Conservation (phyloP, 30 jellyfish, hydroid and myxozoan species). For the Cassiopea andromeda region DNA sequence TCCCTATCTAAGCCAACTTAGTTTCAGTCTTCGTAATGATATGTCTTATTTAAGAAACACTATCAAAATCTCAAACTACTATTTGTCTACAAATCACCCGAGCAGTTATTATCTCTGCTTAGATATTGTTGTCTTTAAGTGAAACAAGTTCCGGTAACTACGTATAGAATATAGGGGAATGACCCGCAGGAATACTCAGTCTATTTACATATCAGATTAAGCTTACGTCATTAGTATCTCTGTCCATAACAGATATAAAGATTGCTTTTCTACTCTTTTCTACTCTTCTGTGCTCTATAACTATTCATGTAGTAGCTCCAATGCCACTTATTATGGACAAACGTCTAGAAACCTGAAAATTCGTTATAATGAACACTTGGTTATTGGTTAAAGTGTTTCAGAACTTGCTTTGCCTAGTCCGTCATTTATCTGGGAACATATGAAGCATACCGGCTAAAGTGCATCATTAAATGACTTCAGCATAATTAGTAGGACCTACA, state of each 20-base stretch:
- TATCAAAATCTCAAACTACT: background rate
- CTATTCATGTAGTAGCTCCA: background rate
- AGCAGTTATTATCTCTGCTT: background rate
- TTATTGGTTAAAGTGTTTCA: background rate
- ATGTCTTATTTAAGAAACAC: background rate
- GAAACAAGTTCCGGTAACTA: too few species aligned
- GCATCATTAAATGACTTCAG: background rate
- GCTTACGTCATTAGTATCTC: too few species aligned
- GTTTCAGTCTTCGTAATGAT: background rate
- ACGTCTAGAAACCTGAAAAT: background rate
- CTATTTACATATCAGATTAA: too few species aligned
- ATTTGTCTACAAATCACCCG: background rate
- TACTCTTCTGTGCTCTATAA: background rate
- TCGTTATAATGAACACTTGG: background rate
- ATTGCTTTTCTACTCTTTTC: background rate
- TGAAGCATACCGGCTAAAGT: background rate
- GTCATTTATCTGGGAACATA: background rate
- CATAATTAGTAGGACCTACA: background rate
- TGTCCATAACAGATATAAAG: background rate
- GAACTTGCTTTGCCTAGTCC: background rate
- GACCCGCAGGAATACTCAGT: too few species aligned
- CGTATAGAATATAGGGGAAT: too few species aligned
- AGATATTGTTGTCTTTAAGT: too few species aligned
- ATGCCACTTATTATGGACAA: background rate
- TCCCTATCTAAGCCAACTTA: background rate